A percentile compares a stretch with the other conserved stretches of the same genome.
Conservation (phyloP, 2,888 invertebrate species). For the Nebria brevicollis region DNA sequence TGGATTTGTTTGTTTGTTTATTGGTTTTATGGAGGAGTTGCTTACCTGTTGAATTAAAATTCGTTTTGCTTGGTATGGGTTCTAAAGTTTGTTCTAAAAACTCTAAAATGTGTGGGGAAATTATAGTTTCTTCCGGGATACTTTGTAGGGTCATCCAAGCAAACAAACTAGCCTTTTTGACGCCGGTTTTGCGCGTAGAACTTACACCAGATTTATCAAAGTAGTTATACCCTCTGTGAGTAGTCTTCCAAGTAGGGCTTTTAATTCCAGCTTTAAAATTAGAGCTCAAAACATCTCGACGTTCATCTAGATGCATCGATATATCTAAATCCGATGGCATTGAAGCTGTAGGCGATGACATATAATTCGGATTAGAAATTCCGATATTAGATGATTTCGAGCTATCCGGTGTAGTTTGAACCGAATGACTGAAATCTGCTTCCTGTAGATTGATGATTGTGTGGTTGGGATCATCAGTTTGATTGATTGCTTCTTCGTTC, state of each 20-base stretch:
- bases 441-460: neutral
- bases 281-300: conserved; percentile 8
- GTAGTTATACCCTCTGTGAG: neutral
- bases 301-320: conserved; percentile 8
- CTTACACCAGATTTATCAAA: neutral
- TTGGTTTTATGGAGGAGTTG: neutral
- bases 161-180: conserved; percentile 89
- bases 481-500: neutral
- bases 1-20: too few species aligned
- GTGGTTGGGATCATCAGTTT: neutral
- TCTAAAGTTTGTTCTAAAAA: conserved; percentile 97
- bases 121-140: conserved; percentile 96
- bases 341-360: conserved; percentile 19
- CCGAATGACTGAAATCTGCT: neutral
- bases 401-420: conserved; percentile 9
- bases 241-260: neutral
- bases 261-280: neutral
- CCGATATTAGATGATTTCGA: conserved; percentile 30
- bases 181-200: conserved; percentile 67
- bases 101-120: conserved; percentile 96
- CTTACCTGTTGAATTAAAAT: conserved; percentile 54
- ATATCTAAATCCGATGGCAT: conserved; percentile 8
- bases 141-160: conserved; percentile 97
- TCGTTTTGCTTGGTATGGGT: conserved; percentile 78
- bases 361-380: conserved; percentile 31